Conservation (phyloP, 2,888 invertebrate species). For the Campopleginae sp. region DNA sequence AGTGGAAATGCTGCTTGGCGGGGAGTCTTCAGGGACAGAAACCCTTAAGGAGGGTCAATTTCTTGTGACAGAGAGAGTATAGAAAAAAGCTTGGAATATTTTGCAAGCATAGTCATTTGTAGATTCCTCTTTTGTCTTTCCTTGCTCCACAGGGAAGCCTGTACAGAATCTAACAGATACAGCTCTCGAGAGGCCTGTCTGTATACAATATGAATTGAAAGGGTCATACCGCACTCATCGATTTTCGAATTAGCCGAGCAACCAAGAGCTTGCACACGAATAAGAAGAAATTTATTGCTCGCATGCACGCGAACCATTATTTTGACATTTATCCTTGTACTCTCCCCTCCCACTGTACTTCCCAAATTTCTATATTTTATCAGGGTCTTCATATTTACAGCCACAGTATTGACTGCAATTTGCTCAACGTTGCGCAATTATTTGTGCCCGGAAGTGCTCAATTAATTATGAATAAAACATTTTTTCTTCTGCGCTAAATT, state of each 20-base stretch:
- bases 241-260: constrained; percentile 36
- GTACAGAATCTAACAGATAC: constrained; percentile 1
- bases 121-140: constrained; percentile 26
- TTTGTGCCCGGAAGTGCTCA: background rate
- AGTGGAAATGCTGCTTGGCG: background rate
- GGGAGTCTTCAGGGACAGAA: constrained; percentile 7
- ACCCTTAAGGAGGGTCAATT: constrained; percentile 2
- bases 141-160: background rate
- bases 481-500: background rate
- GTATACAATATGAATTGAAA: constrained; percentile 30
- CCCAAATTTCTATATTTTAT: background rate
- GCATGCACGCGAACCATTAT: constrained; percentile 34
- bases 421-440: background rate
- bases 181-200: constrained; percentile 17
- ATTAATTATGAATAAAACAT: background rate
- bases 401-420: background rate
- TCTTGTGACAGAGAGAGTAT: background rate
- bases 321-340: constrained; percentile 15
- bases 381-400: background rate
- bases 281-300: constrained; percentile 17
- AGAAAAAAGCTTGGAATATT: constrained; percentile 13
- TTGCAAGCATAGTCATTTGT: constrained; percentile 7
- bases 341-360: background rate
- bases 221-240: constrained; percentile 34
- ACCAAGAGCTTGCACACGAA: constrained; percentile 15